A percentile compares a stretch with the other conserved stretches of the same genome.
Evolutionary conservation across 2,888 invertebrate species (phyloP).

Genomic region (Augochlorella aurata): DNA sequence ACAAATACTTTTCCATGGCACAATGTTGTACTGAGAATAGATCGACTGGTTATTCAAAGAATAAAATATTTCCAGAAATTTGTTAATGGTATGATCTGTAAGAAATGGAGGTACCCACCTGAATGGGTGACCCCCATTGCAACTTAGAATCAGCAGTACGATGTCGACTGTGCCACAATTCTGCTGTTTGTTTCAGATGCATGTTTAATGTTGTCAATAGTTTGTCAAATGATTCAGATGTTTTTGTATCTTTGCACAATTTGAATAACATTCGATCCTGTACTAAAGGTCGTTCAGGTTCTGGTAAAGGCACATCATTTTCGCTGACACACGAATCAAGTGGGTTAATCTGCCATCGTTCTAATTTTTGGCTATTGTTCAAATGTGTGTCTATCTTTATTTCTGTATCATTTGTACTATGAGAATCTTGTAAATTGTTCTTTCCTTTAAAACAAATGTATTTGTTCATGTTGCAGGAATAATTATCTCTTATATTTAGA

Average conservation of each 20-base stretch:
- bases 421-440: conserved; percentile 46
- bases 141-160: conserved; percentile 55
- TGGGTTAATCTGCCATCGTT: conserved; percentile 65
- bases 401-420: conserved; percentile 34
- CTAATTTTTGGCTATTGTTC: conserved; percentile 49
- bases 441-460: conserved; percentile 35
- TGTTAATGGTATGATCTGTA: conserved; percentile 65
- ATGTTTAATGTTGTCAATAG: conserved; percentile 55
- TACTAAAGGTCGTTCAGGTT: conserved; percentile 40
- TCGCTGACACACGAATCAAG: conserved; percentile 52
- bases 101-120: conserved; percentile 78
- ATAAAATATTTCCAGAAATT: conserved; percentile 12
- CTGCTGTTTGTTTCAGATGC: conserved; percentile 69
- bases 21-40: conserved; percentile 29
- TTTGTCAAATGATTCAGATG: conserved; percentile 57
- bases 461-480: conserved; percentile 34
- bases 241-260: conserved; percentile 53
- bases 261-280: conserved; percentile 59
- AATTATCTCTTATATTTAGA: conserved; percentile 50
- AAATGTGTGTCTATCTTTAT: conserved; percentile 29
- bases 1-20: conserved; percentile 38
- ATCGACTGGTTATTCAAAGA: conserved; percentile 7
- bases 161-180: conserved; percentile 64
- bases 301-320: conserved; percentile 66
- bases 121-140: conserved; percentile 78